Base-by-base conservation (phyloP, 64 coral and sea anemone genomes). In the Platygyra sinensis region DNA sequence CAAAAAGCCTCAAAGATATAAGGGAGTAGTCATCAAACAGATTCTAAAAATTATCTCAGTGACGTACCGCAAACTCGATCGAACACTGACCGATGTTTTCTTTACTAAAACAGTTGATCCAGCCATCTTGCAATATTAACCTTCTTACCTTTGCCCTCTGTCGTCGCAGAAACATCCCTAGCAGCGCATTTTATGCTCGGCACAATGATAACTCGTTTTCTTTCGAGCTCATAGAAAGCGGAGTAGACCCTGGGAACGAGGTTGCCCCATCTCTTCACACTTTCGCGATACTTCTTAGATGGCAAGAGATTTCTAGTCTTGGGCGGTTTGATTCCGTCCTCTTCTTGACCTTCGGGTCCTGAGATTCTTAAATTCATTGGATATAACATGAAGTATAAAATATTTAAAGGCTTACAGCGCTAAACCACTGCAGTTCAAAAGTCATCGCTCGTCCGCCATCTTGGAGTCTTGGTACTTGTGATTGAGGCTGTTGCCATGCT, bases 201-300 rank as follows among this genome's bases (percentile, higher is more conserved):
- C 2, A 94, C 95, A 86, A 97, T 91, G 15, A 97, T 87, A 74
- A 97, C 95, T 39, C 95, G 76, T 72, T 87, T 97, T 14, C 95
- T 83, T 31, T 64, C 72, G 46, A 93, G 59, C 27, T 90, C 86
- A n/a, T n/a, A n/a, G n/a, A n/a, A n/a, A n/a, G n/a, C n/a, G n/a
- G n/a, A n/a, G n/a, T n/a, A n/a, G n/a, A n/a, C n/a, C n/a, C n/a
- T n/a, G n/a, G n/a, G n/a, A n/a, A n/a, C n/a, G n/a, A n/a, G 8
- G 33, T 94, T 15, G 95, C 95, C 95, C 95, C 95, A 97, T 84
- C 75, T 86, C 42, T 82, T 82, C 7, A 97, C 83, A 5, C 83
- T 80, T 7, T 97, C 95, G 10, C 95, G 95, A 76, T 91, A 97
- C 67, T 91, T 94, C 84, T 97, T 97, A 20, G 91, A 92, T 4